A percentile compares a stretch with the other conserved stretches of the same genome.
phyloP scores from a whole-genome alignment of 2,888 invertebrate species.

The Drosophila buzzatii region DNA sequence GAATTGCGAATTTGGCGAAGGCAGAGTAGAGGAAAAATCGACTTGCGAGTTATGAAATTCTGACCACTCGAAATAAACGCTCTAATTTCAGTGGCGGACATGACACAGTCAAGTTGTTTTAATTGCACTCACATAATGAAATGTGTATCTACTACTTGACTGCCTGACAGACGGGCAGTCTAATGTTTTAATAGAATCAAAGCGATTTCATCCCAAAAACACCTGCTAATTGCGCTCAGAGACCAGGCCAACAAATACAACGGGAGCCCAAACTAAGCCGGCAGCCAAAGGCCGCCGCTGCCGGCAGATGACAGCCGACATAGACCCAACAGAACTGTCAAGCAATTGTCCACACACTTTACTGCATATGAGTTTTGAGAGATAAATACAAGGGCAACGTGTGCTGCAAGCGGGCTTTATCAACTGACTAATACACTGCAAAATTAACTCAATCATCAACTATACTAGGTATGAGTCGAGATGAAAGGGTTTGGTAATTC shows the following conservation, averaged over 20 bases:
- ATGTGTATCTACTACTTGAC: slow-evolving; percentile 28
- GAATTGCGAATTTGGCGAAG: slow-evolving; percentile 14
- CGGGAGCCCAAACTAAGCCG: slow-evolving; percentile 14
- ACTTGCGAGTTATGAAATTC: slow-evolving; percentile 50
- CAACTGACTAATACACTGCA: slow-evolving; percentile 12
- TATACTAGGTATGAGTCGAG: not conserved
- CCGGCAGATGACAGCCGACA: not conserved
- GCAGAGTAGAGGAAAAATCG: not conserved
- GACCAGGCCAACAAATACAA: slow-evolving; percentile 22
- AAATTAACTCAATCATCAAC: not conserved
- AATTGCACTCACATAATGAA: slow-evolving; percentile 64
- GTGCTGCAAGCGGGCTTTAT: not conserved
- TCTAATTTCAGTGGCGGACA: slow-evolving; percentile 62
- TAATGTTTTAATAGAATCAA: slow-evolving; percentile 45
- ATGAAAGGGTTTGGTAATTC: not conserved
- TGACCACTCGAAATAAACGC: slow-evolving; percentile 56
- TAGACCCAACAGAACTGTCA: slow-evolving; percentile 36
- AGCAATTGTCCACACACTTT: slow-evolving; percentile 33
- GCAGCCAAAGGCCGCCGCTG: not conserved
- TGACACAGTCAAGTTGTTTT: slow-evolving; percentile 64
- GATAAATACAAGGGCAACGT: slow-evolving; percentile 59
- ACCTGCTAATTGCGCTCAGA: slow-evolving; percentile 52
- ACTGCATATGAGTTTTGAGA: slow-evolving; percentile 44
- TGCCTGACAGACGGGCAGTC: slow-evolving; percentile 1
- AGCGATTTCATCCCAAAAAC: slow-evolving; percentile 50